These are phyloP conservation scores for Sardina pilchardus DNA, from an alignment of 2,113 vertebrate species.

Conservation along the genomic window DNA sequence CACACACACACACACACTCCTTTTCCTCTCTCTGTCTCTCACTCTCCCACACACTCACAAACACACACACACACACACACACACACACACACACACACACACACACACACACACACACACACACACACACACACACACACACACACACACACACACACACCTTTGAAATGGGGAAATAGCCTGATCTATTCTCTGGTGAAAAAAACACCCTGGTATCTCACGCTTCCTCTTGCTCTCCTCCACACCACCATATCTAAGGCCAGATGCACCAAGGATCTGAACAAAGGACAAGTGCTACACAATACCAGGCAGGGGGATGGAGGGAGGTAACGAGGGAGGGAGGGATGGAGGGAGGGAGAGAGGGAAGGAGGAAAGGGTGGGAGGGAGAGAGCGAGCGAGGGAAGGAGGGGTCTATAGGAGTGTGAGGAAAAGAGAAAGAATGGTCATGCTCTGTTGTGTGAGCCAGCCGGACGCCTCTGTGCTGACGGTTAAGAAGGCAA, in stretches of 20 bases:
- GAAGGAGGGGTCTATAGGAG: slow-evolving; percentile 35
- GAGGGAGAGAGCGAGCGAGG: slow-evolving; percentile 22
- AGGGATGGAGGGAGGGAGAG: slow-evolving; percentile 12
- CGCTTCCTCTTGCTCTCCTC: slow-evolving; percentile 57
- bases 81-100: background rate
- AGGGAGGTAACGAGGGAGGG: slow-evolving; percentile 56
- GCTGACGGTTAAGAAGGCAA: slow-evolving; percentile 63
- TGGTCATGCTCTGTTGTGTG: slow-evolving; percentile 61
- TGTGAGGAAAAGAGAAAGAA: slow-evolving; percentile 37
- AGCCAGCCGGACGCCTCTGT: slow-evolving; percentile 58
- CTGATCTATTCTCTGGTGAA: slow-evolving; percentile 48
- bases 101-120: slow-evolving; percentile 8
- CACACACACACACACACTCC: background rate
- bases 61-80: slow-evolving; percentile 17
- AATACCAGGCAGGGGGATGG: slow-evolving; percentile 67
- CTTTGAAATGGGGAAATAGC: slow-evolving; percentile 59
- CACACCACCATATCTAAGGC: slow-evolving; percentile 67
- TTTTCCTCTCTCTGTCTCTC: slow-evolving; percentile 54
- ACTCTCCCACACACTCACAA: slow-evolving; percentile 26
- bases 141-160: background rate
- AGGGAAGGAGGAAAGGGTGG: slow-evolving; percentile 33
- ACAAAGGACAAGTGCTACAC: slow-evolving; percentile 78
- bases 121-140: background rate
- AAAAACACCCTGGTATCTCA: slow-evolving; percentile 38
- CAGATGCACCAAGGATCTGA: slow-evolving; percentile 75